These are phyloP conservation scores for Drosophila mimica DNA, from an alignment of 2,888 invertebrate species.

Conservation along the genomic window DNA sequence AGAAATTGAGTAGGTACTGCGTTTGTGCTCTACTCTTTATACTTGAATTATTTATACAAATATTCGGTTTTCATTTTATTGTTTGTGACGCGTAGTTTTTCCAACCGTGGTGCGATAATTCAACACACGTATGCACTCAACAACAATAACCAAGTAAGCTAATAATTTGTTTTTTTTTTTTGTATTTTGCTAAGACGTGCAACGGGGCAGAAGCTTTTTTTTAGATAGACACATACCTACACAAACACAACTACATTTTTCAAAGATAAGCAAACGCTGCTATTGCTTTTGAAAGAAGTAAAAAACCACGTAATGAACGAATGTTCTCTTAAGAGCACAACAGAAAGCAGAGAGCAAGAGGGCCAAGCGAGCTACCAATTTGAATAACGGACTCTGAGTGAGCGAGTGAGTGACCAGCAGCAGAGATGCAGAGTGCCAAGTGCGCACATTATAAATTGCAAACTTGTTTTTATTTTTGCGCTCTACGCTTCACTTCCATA, in stretches of 20 bases:
- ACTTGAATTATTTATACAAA: conserved; percentile 50
- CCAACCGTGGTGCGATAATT: conserved; percentile 49
- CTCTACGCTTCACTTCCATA: conserved; percentile 66
- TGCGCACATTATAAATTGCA: conserved; percentile 75
- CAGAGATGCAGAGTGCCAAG: conserved; percentile 69
- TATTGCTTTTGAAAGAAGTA: conserved; percentile 21
- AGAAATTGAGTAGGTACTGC: conserved; percentile 16
- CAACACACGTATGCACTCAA: conserved; percentile 41
- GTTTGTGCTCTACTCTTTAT: conserved; percentile 20
- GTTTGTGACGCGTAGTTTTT: conserved; percentile 52
- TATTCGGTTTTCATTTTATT: conserved; percentile 52
- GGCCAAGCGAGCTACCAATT: conserved; percentile 38
- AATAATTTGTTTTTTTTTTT: conserved; percentile 41
- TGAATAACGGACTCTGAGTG: conserved; percentile 50
- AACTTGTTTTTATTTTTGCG: conserved; percentile 71
- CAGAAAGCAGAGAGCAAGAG: conserved; percentile 8
- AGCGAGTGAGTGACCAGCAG: conserved; percentile 30
- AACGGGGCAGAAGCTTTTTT: conserved; percentile 40
- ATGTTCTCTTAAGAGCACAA: conserved; percentile 24
- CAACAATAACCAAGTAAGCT: conserved; percentile 65
- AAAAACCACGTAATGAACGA: conserved; percentile 25
- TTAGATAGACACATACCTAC: conserved; percentile 35
- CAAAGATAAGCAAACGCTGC: conserved; percentile 46
- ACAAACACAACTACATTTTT: conserved; percentile 32
- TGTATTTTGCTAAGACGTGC: conserved; percentile 69